Evolutionary conservation across 2,888 invertebrate genomes (phyloP).

Genomic region (Zonitis immaculata): DNA sequence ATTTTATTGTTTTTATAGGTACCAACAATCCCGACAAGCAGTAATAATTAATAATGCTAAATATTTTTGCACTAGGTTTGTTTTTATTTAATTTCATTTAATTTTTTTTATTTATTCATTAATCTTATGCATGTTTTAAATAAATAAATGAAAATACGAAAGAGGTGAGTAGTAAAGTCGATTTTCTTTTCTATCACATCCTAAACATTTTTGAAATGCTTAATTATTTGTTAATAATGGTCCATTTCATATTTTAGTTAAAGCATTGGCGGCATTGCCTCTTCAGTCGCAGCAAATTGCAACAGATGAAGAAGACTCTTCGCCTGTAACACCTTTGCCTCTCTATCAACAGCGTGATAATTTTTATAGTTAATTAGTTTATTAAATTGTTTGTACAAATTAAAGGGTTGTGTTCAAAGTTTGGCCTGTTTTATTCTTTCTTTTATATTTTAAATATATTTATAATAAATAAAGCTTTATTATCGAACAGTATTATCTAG

Average conservation of each 20-base stretch:
- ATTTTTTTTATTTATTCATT: background rate
- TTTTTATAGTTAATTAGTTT: conserved; percentile 55
- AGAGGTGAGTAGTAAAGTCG: too few relatives aligned
- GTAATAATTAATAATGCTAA: conserved; percentile 31
- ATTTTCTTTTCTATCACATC: too few relatives aligned
- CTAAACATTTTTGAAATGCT: too few relatives aligned
- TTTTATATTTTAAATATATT: conserved; percentile 28
- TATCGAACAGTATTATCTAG: conserved; percentile 17
- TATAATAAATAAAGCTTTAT: conserved; percentile 5
- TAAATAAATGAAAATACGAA: too few relatives aligned
- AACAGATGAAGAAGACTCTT: conserved; percentile 66
- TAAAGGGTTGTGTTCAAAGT: conserved; percentile 39
- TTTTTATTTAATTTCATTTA: conserved; percentile 31
- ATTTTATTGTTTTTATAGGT: conserved; percentile 41
- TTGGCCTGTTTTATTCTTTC: conserved; percentile 26
- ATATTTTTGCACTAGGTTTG: conserved; percentile 43
- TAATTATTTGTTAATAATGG: background rate
- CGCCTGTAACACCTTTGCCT: conserved; percentile 74
- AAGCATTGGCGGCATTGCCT: conserved; percentile 72
- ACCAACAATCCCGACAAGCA: conserved; percentile 42
- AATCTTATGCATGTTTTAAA: background rate
- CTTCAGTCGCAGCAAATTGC: conserved; percentile 51
- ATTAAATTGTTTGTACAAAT: conserved; percentile 38
- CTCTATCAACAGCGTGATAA: conserved; percentile 84
- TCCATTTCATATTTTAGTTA: conserved; percentile 42